These are phyloP conservation scores for Rhizomys pruinosus DNA, from an alignment of 2,113 vertebrate genomes.

Conservation along the genomic window DNA sequence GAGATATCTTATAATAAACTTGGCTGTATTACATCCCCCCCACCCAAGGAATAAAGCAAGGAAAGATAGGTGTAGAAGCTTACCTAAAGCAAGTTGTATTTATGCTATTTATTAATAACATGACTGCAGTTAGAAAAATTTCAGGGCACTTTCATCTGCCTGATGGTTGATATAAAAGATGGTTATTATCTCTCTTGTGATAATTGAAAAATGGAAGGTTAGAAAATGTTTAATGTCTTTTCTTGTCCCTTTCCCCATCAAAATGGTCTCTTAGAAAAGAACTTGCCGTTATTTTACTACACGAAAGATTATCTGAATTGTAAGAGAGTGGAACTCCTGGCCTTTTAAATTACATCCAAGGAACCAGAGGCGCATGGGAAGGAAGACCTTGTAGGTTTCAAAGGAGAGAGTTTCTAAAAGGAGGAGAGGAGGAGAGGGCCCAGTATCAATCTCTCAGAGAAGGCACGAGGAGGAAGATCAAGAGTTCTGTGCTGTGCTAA, in stretches of 20 bases:
- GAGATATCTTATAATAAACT: slow-evolving; percentile 3
- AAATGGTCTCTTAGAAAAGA: neutral
- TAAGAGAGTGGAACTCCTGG: neutral
- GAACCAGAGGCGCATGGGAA: neutral
- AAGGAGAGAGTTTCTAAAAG: neutral
- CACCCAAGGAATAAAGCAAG: neutral
- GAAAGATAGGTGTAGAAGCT: neutral
- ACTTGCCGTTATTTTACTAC: neutral
- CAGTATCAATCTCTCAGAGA: neutral
- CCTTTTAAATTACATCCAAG: neutral
- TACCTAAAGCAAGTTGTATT: neutral
- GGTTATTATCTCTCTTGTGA: neutral
- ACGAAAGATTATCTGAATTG: neutral
- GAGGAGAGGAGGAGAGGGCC: neutral
- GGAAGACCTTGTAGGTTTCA: neutral
- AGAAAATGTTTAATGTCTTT: neutral
- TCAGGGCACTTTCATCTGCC: neutral
- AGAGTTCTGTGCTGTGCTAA: neutral
- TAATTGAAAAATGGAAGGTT: neutral
- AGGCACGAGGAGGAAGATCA: neutral
- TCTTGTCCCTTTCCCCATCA: neutral
- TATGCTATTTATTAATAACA: neutral
- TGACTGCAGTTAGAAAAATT: neutral
- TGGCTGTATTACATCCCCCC: neutral
- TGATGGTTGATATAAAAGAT: neutral